phyloP scores from a whole-genome alignment of 2,888 invertebrate species.

The Ametastegia equiseti region DNA sequence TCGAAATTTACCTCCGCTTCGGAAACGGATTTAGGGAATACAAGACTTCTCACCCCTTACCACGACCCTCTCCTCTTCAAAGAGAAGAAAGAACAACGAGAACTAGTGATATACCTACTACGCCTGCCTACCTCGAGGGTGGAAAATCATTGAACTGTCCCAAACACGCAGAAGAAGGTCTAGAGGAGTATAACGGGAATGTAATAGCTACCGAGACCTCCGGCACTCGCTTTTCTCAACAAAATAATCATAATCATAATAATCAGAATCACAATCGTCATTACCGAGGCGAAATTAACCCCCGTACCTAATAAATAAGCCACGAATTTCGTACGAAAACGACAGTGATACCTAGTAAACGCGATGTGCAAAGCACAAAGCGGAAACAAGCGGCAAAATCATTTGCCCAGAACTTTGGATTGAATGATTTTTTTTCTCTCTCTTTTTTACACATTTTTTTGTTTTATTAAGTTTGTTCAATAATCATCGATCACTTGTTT shows the following conservation, averaged over 20 bases:
- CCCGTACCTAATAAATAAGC: too few relatives aligned
- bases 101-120: not conserved
- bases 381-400: too few relatives aligned
- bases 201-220: constrained; percentile 24
- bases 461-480: too few relatives aligned
- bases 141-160: constrained; percentile 14
- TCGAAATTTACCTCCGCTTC: constrained; percentile 8
- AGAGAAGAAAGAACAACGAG: not conserved
- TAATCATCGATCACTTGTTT: too few relatives aligned
- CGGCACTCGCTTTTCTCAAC: not conserved
- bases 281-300: not conserved
- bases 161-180: constrained; percentile 14
- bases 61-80: not conserved
- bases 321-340: not conserved
- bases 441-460: too few relatives aligned
- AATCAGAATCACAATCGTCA: too few relatives aligned
- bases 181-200: constrained; percentile 15
- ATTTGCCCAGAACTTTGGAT: too few relatives aligned
- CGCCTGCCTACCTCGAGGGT: constrained; percentile 4
- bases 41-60: not conserved
- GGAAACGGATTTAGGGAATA: constrained; percentile 13
- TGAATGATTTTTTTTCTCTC: too few relatives aligned
- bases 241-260: too few relatives aligned
- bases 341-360: too few relatives aligned
- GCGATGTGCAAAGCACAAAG: too few relatives aligned